phyloP scores from a whole-genome alignment of 2,888 invertebrate genomes.

The Caenorhabditis afra region DNA sequence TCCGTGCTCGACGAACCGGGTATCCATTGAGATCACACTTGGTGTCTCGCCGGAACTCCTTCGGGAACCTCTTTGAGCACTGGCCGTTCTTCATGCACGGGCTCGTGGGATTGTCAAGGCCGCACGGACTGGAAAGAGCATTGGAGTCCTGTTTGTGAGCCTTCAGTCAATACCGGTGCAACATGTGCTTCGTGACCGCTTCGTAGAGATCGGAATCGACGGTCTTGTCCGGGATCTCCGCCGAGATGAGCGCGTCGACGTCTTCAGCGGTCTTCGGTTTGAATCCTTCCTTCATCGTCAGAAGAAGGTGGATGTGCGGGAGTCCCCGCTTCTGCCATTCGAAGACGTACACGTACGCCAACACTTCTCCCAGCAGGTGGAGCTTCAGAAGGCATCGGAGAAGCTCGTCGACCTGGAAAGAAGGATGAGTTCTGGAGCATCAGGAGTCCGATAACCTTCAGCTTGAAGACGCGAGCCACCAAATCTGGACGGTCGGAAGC shows the following conservation, averaged over 20 bases:
- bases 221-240: conserved; percentile 69
- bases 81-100: conserved; percentile 81
- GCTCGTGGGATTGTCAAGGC: conserved; percentile 67
- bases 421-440: too few relatives aligned
- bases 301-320: conserved; percentile 75
- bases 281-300: conserved; percentile 73
- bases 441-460: too few relatives aligned
- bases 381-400: too few relatives aligned
- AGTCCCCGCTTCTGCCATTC: conserved; percentile 80
- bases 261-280: conserved; percentile 45
- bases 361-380: conserved; percentile 67
- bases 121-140: too few relatives aligned
- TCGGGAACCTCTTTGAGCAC: conserved; percentile 81
- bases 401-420: too few relatives aligned
- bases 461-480: conserved; percentile 71
- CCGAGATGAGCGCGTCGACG: conserved; percentile 44
- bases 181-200: conserved; percentile 65
- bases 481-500: conserved; percentile 75
- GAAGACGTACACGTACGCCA: conserved; percentile 68
- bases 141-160: too few relatives aligned
- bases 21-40: conserved; percentile 78
- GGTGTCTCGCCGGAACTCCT: conserved; percentile 75
- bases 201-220: conserved; percentile 60
- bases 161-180: too few relatives aligned
- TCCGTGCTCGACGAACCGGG: conserved; percentile 69